Percentiles rank a stretch among this genome's conserved stretches.
These are phyloP conservation scores for Pyrgilauda ruficollis DNA, from an alignment of 2,113 vertebrate genomes.

Conservation along the genomic window DNA sequence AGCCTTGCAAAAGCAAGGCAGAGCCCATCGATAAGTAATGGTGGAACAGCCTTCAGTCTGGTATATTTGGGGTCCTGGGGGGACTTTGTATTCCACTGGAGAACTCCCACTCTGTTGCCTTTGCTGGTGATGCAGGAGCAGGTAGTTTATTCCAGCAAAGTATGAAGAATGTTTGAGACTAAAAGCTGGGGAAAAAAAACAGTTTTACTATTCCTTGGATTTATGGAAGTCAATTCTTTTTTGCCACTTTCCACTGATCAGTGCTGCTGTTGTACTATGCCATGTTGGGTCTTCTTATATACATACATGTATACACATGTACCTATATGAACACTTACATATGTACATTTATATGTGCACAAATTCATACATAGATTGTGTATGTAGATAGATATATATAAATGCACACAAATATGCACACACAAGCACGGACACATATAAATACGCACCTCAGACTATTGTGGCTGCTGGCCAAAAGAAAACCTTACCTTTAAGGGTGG, in stretches of 20 bases:
- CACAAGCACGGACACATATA: neutral
- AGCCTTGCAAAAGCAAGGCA: neutral
- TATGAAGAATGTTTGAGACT: neutral
- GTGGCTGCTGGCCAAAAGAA: neutral
- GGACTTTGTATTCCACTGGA: neutral
- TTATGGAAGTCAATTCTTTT: neutral
- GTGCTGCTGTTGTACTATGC: neutral
- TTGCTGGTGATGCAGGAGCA: neutral
- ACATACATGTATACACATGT: neutral
- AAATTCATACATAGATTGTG: neutral
- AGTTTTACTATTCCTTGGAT: neutral
- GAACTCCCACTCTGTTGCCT: neutral
- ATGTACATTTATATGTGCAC: neutral
- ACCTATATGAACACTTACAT: neutral
- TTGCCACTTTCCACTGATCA: neutral
- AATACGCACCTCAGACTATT: neutral
- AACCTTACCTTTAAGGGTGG: neutral
- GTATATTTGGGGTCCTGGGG: too few species aligned
- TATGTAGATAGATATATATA: neutral
- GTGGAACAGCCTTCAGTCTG: neutral
- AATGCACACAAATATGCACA: neutral
- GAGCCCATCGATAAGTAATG: accelerated
- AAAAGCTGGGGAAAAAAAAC: neutral
- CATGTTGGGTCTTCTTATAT: neutral
- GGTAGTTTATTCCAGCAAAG: neutral